Percentiles rank a stretch among this genome's conserved stretches.
Evolutionary conservation across 2,888 invertebrate species (phyloP).

Genomic region (Drosophila nr. perissopoda): DNA sequence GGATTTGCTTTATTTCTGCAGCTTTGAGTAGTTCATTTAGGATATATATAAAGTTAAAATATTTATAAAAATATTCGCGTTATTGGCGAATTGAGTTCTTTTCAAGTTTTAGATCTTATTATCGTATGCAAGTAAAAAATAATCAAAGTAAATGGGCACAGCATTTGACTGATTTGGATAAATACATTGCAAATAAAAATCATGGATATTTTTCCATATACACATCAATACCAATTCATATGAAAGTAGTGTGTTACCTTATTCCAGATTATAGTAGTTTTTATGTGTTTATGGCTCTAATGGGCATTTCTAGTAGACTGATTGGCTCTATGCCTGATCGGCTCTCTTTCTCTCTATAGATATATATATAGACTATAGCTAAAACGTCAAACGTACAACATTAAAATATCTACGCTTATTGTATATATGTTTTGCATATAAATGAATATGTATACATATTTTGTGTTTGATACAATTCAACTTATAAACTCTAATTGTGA

Average conservation of each 20-base stretch:
- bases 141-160: slow-evolving; percentile 34
- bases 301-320: slow-evolving; percentile 51
- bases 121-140: slow-evolving; percentile 16
- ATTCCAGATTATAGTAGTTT: slow-evolving; percentile 25
- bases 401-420: slow-evolving; percentile 48
- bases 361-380: slow-evolving; percentile 20
- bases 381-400: slow-evolving; percentile 74
- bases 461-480: slow-evolving; percentile 39
- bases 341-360: slow-evolving; percentile 15
- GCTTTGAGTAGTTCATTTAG: slow-evolving; percentile 33
- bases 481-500: slow-evolving; percentile 49
- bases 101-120: slow-evolving; percentile 33
- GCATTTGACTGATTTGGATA: slow-evolving; percentile 32
- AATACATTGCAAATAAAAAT: slow-evolving; percentile 25
- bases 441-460: slow-evolving; percentile 29
- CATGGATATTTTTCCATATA: slow-evolving; percentile 27
- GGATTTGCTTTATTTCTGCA: slow-evolving; percentile 25
- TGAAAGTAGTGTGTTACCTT: slow-evolving; percentile 18
- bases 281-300: slow-evolving; percentile 35
- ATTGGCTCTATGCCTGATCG: slow-evolving; percentile 53
- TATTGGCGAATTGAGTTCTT: slow-evolving; percentile 39
- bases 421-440: slow-evolving; percentile 16
- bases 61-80: slow-evolving; percentile 61
- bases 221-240: slow-evolving; percentile 26
- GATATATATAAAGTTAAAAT: slow-evolving; percentile 46